Percentiles rank a stretch among this genome's conserved stretches.
Evolutionary conservation across 2,797 vertebrate genomes (phyloP).

Genomic region (Aeoliscus strigatus): DNA sequence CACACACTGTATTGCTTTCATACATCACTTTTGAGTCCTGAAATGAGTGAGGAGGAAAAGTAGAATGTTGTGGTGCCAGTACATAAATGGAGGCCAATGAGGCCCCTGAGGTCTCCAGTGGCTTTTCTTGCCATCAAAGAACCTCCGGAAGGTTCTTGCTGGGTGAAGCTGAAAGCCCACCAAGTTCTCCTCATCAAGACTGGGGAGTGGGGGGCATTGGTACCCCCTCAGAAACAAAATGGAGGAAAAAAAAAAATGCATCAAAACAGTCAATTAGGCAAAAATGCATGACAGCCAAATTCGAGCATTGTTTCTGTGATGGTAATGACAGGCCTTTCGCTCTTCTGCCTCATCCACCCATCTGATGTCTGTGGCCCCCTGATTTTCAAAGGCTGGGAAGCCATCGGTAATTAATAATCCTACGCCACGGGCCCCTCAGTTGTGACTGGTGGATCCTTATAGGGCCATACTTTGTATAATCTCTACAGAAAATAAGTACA

Average conservation of each 20-base stretch:
- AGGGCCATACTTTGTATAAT: too few relatives aligned
- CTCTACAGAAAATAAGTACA: too few relatives aligned
- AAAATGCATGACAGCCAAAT: constrained; percentile 78
- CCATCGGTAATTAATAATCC: constrained; percentile 68
- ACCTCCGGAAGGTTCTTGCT: constrained; percentile 73
- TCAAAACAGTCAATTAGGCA: constrained; percentile 79
- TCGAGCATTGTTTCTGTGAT: constrained; percentile 72
- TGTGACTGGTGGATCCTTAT: constrained; percentile 53
- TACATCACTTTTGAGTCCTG: constrained; percentile 43
- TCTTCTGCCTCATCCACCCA: constrained; percentile 53
- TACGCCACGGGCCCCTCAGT: constrained; percentile 51
- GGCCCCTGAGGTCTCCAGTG: constrained; percentile 63
- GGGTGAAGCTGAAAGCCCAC: constrained; percentile 71
- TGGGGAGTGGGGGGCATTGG: constrained; percentile 43
- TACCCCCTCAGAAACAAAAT: constrained; percentile 56
- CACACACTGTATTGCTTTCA: constrained; percentile 43
- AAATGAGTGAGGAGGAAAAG: constrained; percentile 58
- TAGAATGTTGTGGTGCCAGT: constrained; percentile 51
- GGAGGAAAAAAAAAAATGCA: constrained; percentile 46
- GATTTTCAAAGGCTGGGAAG: constrained; percentile 64
- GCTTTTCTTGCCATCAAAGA: constrained; percentile 72
- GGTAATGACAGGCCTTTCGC: constrained; percentile 65
- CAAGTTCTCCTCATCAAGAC: constrained; percentile 61
- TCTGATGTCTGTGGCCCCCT: constrained; percentile 56
- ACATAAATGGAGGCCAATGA: constrained; percentile 66